phyloP scores from a whole-genome alignment of 2,797 vertebrate genomes.

The Sebastes baramenuke region DNA sequence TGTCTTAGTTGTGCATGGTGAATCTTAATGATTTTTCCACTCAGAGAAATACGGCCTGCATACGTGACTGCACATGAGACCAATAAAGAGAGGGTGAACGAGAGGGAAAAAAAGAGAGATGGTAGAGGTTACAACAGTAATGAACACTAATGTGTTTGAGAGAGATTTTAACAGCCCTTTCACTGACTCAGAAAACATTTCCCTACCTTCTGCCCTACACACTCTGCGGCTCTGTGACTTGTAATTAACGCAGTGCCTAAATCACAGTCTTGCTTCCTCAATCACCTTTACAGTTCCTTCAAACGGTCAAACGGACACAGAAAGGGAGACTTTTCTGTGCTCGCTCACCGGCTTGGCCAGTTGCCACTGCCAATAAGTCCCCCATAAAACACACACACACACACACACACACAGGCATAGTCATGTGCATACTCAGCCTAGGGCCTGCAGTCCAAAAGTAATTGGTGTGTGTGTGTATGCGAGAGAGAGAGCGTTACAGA shows the following conservation, averaged over 20 bases:
- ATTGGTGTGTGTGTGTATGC: conserved; percentile 28
- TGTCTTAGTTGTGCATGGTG: conserved; percentile 22
- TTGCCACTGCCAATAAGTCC: conserved; percentile 44
- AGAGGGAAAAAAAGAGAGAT: conserved; percentile 24
- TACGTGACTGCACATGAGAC: conserved; percentile 56
- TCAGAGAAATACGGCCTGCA: conserved; percentile 42
- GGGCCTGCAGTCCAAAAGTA: conserved; percentile 41
- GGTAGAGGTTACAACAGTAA: conserved; percentile 65
- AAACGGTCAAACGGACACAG: conserved; percentile 51
- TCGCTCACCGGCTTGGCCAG: conserved; percentile 31
- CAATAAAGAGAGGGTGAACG: conserved; percentile 33
- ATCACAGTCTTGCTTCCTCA: conserved; percentile 61
- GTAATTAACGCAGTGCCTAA: conserved; percentile 68
- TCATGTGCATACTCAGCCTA: conserved; percentile 26
- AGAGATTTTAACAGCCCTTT: conserved; percentile 65
- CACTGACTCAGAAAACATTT: conserved; percentile 67
- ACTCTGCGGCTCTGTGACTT: conserved; percentile 58
- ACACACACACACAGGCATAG: conserved; percentile 17
- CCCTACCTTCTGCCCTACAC: conserved; percentile 53
- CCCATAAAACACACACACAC: conserved; percentile 31
- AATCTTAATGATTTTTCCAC: conserved; percentile 36
- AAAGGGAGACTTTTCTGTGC: conserved; percentile 36
- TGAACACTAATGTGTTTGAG: conserved; percentile 72
- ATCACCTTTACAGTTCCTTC: conserved; percentile 69
- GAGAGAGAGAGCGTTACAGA: conserved; percentile 5